These are phyloP conservation scores for Holothuria glaberrima DNA, from an alignment of 35 echinoderm and acorn worm species.

Conservation along the genomic window DNA sequence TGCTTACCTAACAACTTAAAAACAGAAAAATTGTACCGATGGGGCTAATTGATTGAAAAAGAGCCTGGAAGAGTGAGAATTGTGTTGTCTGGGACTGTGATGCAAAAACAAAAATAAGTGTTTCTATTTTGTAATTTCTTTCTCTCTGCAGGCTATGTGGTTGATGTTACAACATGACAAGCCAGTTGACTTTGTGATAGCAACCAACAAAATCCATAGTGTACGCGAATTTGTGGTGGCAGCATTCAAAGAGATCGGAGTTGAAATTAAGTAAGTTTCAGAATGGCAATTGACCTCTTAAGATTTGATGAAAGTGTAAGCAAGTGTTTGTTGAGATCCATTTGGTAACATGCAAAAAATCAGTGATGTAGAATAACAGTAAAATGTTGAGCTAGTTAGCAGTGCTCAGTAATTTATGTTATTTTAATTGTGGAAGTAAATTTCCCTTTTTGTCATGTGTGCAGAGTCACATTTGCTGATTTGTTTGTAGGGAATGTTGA, in stretches of 20 bases:
- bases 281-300: background rate
- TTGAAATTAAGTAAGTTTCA: slow-evolving; percentile 95
- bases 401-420: too few species aligned
- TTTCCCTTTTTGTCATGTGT: too few species aligned
- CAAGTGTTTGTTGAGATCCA: too few species aligned
- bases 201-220: slow-evolving; percentile 92
- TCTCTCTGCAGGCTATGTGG: slow-evolving; percentile 91
- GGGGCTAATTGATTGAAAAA: too few species aligned
- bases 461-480: too few species aligned
- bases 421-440: too few species aligned
- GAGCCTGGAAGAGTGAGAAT: background rate
- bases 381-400: too few species aligned
- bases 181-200: slow-evolving; percentile 93
- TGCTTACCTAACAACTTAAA: too few species aligned
- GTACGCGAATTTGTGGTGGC: slow-evolving; percentile 88
- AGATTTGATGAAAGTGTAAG: too few species aligned
- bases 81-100: background rate
- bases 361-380: too few species aligned
- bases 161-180: slow-evolving; percentile 92
- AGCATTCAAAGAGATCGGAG: slow-evolving; percentile 82
- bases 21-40: background rate
- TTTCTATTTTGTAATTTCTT: background rate
- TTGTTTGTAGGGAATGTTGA: too few species aligned
- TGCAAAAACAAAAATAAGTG: background rate
- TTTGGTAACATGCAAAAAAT: too few species aligned